These are phyloP conservation scores for Mobula birostris DNA, from an alignment of 2,113 vertebrate species.

Conservation along the genomic window DNA sequence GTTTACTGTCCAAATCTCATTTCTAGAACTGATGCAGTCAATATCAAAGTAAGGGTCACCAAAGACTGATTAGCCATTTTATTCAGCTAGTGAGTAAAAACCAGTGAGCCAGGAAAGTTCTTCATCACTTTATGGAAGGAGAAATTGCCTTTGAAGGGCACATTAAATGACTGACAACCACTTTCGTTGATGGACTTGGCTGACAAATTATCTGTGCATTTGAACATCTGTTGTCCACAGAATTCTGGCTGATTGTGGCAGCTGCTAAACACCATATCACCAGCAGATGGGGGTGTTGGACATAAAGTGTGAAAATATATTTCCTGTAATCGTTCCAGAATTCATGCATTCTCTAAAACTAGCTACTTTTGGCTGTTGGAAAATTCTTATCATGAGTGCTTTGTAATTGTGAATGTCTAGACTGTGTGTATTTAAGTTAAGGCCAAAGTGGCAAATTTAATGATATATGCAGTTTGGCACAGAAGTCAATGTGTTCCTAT, in stretches of 20 bases:
- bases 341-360: not conserved
- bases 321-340: too few species aligned
- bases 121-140: not conserved
- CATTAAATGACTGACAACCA: not conserved
- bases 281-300: not conserved
- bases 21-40: not conserved
- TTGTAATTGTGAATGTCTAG: not conserved
- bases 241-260: not conserved
- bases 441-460: not conserved
- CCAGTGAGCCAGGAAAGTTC: not conserved
- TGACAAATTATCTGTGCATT: not conserved
- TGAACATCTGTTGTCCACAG: not conserved
- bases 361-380: not conserved
- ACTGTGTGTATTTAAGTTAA: not conserved
- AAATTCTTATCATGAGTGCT: not conserved
- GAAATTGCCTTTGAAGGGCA: not conserved
- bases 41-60: not conserved
- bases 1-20: not conserved
- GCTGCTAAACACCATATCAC: not conserved
- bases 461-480: not conserved
- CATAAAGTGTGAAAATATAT: not conserved
- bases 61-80: not conserved
- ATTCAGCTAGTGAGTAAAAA: not conserved
- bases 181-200: not conserved
- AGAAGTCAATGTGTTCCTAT: not conserved